phyloP scores from a whole-genome alignment of 2,797 vertebrate genomes.

The Manis javanica region DNA sequence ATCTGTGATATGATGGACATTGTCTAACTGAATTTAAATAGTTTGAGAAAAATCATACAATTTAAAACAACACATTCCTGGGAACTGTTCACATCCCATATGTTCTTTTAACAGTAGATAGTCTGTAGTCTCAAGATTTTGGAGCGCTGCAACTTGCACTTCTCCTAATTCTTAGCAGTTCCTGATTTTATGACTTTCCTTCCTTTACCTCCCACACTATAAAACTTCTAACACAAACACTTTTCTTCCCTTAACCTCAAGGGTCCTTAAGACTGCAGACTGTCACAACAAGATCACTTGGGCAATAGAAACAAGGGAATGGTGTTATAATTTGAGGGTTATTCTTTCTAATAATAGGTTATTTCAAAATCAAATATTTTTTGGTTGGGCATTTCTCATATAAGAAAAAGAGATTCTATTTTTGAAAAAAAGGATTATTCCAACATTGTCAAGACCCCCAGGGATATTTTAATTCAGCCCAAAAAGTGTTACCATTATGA shows the following conservation, averaged over 20 bases:
- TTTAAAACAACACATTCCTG: too few species aligned
- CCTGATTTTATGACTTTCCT: constrained; percentile 53
- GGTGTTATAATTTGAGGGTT: not conserved
- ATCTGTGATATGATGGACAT: too few species aligned
- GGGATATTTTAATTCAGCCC: constrained; percentile 38
- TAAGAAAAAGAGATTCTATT: constrained; percentile 30
- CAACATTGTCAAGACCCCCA: not conserved
- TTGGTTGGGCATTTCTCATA: not conserved
- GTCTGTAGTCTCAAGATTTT: too few species aligned
- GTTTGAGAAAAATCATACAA: too few species aligned
- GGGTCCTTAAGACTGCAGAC: not conserved
- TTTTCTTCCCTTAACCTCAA: constrained; percentile 9
- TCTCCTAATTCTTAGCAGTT: too few species aligned
- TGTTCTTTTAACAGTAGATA: too few species aligned
- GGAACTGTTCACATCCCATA: too few species aligned
- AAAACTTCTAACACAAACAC: constrained; percentile 51
- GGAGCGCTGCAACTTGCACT: too few species aligned
- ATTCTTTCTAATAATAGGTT: constrained; percentile 25
- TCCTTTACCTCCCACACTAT: constrained; percentile 37
- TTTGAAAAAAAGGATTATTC: constrained; percentile 15
- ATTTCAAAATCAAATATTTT: constrained; percentile 45
- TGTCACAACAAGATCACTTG: constrained; percentile 26
- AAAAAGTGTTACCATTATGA: constrained; percentile 2
- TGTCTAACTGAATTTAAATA: too few species aligned
- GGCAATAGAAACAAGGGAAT: constrained; percentile 43